Evolutionary conservation across 2,797 vertebrate species (phyloP).

Genomic region (Cossypha polioptera): DNA sequence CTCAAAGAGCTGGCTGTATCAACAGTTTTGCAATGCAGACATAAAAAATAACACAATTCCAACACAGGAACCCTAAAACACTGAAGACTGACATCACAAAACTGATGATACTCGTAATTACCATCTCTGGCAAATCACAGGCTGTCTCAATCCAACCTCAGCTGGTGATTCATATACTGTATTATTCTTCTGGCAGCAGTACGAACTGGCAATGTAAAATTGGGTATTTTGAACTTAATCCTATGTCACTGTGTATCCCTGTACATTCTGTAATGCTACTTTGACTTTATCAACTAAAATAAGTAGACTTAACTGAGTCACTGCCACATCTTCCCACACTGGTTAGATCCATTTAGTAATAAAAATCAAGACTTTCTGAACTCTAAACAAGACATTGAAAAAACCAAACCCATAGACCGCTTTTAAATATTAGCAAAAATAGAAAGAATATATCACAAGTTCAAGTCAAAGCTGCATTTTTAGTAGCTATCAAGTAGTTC

Average conservation of each 20-base stretch:
- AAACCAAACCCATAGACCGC: not conserved
- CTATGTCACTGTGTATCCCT: not conserved
- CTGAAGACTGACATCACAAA: not conserved
- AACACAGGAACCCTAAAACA: not conserved
- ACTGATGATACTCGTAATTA: not conserved
- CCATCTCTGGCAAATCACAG: not conserved
- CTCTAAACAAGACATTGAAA: not conserved
- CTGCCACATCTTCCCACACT: not conserved
- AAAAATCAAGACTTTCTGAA: not conserved
- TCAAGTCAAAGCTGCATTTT: not conserved
- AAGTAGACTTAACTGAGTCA: not conserved
- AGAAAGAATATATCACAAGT: not conserved
- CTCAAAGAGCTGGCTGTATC: not conserved
- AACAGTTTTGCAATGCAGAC: not conserved
- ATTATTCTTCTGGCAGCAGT: not conserved
- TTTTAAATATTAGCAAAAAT: not conserved
- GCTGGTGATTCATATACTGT: not conserved
- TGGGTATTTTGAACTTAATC: not conserved
- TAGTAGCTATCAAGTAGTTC: not conserved
- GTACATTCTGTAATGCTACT: not conserved
- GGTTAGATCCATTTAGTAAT: not conserved
- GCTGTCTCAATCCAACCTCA: not conserved
- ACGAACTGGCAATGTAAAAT: not conserved
- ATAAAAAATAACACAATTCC: not conserved
- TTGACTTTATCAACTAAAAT: not conserved